phyloP scores from a whole-genome alignment of 2,888 invertebrate species.

The Ceriagrion tenellum region DNA sequence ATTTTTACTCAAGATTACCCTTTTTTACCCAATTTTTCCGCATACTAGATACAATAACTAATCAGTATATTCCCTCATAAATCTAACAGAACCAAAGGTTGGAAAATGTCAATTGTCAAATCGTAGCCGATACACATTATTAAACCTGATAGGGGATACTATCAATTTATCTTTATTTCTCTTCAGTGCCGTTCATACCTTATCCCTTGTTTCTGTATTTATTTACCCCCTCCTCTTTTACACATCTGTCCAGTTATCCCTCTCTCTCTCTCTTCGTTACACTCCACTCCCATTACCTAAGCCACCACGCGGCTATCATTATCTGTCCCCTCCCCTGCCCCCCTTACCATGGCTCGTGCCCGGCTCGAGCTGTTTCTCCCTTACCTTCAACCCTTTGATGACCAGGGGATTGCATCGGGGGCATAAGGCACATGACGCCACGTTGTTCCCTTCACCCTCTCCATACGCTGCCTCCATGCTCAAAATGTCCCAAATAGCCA shows the following conservation, averaged over 20 bases:
- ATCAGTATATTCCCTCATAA: too few species aligned
- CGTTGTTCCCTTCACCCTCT: background rate
- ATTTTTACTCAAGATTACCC: too few species aligned
- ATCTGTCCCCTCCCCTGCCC: background rate
- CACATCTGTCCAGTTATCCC: background rate
- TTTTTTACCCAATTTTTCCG: too few species aligned
- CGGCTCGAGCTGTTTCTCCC: background rate
- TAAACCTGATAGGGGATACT: too few species aligned
- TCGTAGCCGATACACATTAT: too few species aligned
- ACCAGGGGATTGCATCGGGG: background rate
- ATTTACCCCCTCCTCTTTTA: background rate
- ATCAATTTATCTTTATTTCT: too few species aligned
- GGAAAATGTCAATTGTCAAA: too few species aligned
- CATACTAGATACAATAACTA: too few species aligned
- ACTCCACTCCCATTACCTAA: background rate
- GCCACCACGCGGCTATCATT: background rate
- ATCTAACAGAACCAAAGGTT: too few species aligned
- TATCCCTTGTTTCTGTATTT: background rate
- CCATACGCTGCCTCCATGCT: background rate
- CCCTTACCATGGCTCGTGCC: background rate
- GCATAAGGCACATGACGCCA: constrained; percentile 10
- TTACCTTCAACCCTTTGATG: constrained; percentile 33
- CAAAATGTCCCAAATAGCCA: background rate
- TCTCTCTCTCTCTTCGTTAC: background rate
- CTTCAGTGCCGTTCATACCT: too few species aligned